Conservation (phyloP, 2,797 vertebrate species). For the Astyanax mexicanus region DNA sequence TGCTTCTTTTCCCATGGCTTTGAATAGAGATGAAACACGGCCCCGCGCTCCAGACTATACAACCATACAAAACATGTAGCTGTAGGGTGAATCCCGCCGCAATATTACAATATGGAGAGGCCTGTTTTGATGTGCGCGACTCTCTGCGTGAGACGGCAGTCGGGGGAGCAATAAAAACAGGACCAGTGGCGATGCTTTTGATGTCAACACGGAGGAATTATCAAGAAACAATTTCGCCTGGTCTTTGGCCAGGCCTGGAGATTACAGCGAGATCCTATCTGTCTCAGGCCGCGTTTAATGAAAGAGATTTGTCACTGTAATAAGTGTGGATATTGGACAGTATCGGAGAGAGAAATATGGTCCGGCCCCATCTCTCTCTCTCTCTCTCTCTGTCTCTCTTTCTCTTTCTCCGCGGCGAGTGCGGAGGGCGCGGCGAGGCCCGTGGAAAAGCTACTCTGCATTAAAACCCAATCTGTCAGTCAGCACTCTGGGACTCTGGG, state of each 20-base stretch:
- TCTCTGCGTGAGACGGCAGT: constrained; percentile 61
- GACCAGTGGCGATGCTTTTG: constrained; percentile 60
- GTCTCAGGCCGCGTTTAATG: constrained; percentile 55
- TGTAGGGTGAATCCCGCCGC: constrained; percentile 60
- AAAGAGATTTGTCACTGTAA: constrained; percentile 59
- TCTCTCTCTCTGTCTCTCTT: no score
- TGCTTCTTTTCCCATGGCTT: constrained; percentile 66
- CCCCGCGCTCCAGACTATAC: constrained; percentile 59
- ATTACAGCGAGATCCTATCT: constrained; percentile 56
- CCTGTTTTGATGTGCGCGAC: constrained; percentile 67
- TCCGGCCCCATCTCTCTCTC: background rate
- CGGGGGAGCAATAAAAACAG: constrained; percentile 64
- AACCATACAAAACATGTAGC: constrained; percentile 65
- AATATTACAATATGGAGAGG: constrained; percentile 64
- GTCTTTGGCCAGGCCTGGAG: constrained; percentile 45
- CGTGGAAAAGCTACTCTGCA: constrained; percentile 11
- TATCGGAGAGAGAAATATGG: constrained; percentile 45
- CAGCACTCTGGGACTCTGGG: constrained; percentile 12
- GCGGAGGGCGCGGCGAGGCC: constrained; percentile 6
- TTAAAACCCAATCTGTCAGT: constrained; percentile 39
- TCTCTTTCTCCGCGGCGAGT: no score
- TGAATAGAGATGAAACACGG: constrained; percentile 70
- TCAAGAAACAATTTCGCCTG: constrained; percentile 55
- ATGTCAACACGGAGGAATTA: constrained; percentile 62
- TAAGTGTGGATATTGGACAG: constrained; percentile 50